Percentiles rank a stretch among this genome's conserved stretches.
phyloP scores from a whole-genome alignment of 1,140 invertebrate species.

The Venustaconcha ellipsiformis region DNA sequence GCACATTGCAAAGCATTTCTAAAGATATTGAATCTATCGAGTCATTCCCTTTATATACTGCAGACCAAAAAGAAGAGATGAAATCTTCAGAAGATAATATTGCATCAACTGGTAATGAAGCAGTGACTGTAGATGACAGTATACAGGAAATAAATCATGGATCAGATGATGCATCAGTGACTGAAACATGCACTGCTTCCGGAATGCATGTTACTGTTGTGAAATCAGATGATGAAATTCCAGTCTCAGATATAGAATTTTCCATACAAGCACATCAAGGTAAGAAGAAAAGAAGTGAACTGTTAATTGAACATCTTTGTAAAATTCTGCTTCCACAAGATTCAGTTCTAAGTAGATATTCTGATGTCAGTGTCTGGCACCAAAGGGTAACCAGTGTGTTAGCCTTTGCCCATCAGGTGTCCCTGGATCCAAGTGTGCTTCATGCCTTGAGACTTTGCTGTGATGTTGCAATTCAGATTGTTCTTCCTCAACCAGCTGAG shows the following conservation, averaged over 20 bases:
- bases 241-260: not conserved
- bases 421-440: not conserved
- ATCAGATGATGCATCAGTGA: not conserved
- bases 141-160: not conserved
- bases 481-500: not conserved
- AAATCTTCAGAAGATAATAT: too few relatives aligned
- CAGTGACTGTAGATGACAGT: not conserved
- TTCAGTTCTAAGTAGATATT: not conserved
- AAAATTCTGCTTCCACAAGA: slow-evolving; percentile 4
- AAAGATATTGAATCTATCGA: too few relatives aligned
- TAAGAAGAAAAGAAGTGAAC: not conserved
- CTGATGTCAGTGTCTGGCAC: not conserved
- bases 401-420: slow-evolving; percentile 2
- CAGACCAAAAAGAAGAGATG: too few relatives aligned
- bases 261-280: not conserved
- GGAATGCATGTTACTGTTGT: not conserved
- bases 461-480: not conserved
- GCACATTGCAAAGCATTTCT: not conserved
- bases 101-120: not conserved
- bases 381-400: not conserved
- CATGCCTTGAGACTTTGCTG: slow-evolving; percentile 12
- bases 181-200: not conserved
- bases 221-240: not conserved
- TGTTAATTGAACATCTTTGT: slow-evolving; percentile 1
- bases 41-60: too few relatives aligned